phyloP scores from a whole-genome alignment of 2,888 invertebrate species.

The Eupithecia subfuscata region DNA sequence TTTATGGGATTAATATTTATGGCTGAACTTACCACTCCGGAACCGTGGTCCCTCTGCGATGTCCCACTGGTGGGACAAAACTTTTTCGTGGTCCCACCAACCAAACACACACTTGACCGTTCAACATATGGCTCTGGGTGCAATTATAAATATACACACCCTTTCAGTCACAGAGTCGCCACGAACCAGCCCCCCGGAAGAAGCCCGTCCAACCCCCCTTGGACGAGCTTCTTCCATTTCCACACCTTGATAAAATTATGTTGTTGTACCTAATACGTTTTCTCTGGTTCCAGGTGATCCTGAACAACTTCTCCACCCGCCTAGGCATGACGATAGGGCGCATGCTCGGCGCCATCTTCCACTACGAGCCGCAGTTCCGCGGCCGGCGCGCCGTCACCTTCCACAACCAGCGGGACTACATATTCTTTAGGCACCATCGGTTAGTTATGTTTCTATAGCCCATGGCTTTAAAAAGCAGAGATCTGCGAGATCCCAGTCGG shows the following conservation, averaged over 20 bases:
- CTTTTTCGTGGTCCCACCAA: too few relatives aligned
- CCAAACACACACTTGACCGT: too few relatives aligned
- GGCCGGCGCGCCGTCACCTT: slow-evolving; percentile 97
- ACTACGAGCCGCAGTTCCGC: slow-evolving; percentile 97
- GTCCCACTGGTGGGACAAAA: too few relatives aligned
- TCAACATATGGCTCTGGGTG: too few relatives aligned
- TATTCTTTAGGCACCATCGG: slow-evolving; percentile 99
- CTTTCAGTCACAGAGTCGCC: too few relatives aligned
- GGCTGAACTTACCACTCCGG: too few relatives aligned
- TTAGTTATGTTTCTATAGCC: slow-evolving; percentile 56
- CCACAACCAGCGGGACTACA: slow-evolving; percentile 99
- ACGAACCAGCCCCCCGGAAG: too few relatives aligned
- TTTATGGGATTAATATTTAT: too few relatives aligned
- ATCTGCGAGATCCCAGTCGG: neutral
- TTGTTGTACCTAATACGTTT: neutral
- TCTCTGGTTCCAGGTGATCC: slow-evolving; percentile 84
- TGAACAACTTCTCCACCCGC: slow-evolving; percentile 98
- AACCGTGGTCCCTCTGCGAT: too few relatives aligned
- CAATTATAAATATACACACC: too few relatives aligned
- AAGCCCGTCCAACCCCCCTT: too few relatives aligned
- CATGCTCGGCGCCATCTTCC: slow-evolving; percentile 97
- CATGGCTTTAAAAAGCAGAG: neutral
- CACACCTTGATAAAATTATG: neutral
- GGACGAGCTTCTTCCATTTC: too few relatives aligned
- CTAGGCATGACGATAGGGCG: slow-evolving; percentile 95